Conservation (phyloP, 2,888 invertebrate genomes). For the Ernsta delagoae region DNA sequence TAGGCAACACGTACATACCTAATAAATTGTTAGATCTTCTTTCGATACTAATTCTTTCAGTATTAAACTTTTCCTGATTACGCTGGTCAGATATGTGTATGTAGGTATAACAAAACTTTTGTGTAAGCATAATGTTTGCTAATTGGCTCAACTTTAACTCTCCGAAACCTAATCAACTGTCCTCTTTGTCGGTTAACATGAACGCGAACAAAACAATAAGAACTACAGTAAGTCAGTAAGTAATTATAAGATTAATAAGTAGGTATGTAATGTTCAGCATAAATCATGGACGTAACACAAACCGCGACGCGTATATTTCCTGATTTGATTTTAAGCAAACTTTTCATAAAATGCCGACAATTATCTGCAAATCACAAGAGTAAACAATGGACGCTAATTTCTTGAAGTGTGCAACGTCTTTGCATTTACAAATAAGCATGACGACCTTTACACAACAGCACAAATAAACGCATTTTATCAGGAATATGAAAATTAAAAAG, state of each 20-base stretch:
- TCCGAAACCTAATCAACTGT: no score
- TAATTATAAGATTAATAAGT: no score
- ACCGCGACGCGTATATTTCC: slow-evolving; percentile 1
- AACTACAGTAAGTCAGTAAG: no score
- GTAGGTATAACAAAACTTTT: no score
- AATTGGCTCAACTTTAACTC: no score
- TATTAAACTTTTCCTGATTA: no score
- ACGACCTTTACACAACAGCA: slow-evolving; percentile 3
- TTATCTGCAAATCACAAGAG: slow-evolving; percentile 9
- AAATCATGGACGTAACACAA: neutral
- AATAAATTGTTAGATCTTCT: neutral
- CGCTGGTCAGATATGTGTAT: no score
- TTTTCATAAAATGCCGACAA: neutral
- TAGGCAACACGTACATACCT: no score
- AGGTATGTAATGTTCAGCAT: no score
- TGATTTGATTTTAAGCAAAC: slow-evolving; percentile 1
- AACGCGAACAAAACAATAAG: no score
- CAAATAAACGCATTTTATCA: neutral
- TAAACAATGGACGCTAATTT: slow-evolving; percentile 12
- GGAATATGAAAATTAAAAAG: neutral
- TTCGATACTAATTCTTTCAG: neutral
- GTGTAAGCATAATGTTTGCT: no score
- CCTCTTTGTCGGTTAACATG: no score
- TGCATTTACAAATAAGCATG: slow-evolving; percentile 19
- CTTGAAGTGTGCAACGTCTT: slow-evolving; percentile 8